Evolutionary conservation across 2,113 vertebrate species (phyloP), one percentile per base, ranked within the genome.

Genomic region (Pipa parva): DNA sequence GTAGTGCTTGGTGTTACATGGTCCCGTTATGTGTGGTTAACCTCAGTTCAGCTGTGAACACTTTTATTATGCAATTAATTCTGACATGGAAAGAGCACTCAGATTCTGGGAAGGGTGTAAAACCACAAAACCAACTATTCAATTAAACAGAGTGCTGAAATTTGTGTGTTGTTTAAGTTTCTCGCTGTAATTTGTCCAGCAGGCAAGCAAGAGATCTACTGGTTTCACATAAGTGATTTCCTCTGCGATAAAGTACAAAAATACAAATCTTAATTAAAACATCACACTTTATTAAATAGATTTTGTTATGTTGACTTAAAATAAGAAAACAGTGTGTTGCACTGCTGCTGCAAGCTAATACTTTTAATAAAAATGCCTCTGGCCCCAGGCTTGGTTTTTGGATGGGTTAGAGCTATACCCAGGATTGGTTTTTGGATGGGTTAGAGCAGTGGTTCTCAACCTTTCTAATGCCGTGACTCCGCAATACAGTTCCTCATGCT

Each of bases 221-320:
- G 50, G 57, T 60, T 69, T 69, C 60, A 52, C 65, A 69, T 60
- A 60, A 69, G 57, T 69, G 60, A 69, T 69, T 69, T 69, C 65
- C 65, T 69, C 46, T 60, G 56, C 52, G 65, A 69, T 60, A 31
- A 56, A 69, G 51, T 69, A 69, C 65, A 69, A 69, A 65, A 69
- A 56, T 48, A 69, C 65, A 60, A 69, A 57, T 69, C 65, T 69
- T 69, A 69, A 69, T 69, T 69, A 60, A 68, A 60, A 69, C 60
- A 52, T 69, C 60, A 57, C 31, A 57, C 57, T 24, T 60, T 29
- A 25, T 60, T 60, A 69, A 52, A 60, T 27, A 48, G 26, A 36
- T 50, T 54, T 36, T 63, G 61, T 22, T 59, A 59, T 57, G 45
- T 65, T 66, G n/a, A n/a, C n/a, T n/a, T n/a, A 42, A 31, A 31